Evolutionary conservation across 1,140 invertebrate species (phyloP).

Genomic region (Ridgeia piscesae): DNA sequence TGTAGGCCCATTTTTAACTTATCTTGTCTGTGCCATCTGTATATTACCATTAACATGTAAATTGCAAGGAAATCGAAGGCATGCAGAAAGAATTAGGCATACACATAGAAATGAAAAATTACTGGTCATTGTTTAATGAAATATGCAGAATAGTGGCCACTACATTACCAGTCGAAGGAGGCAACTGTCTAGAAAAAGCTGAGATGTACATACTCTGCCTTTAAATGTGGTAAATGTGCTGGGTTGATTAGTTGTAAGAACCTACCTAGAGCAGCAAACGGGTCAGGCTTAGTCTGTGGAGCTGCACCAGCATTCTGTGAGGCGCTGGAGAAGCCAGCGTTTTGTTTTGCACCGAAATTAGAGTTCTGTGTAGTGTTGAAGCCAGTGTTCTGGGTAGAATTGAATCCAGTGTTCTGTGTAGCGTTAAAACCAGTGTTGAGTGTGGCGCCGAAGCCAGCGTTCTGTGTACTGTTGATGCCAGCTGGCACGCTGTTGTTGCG

Average conservation of each 20-base stretch:
- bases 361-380: too few relatives aligned
- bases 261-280: constrained; percentile 9
- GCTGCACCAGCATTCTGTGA: background rate
- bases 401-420: too few relatives aligned
- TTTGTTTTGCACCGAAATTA: too few relatives aligned
- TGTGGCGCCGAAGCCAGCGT: too few relatives aligned
- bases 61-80: background rate
- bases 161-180: too few relatives aligned
- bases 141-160: background rate
- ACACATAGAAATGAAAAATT: background rate
- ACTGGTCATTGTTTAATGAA: background rate
- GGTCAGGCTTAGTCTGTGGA: background rate
- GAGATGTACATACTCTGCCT: background rate
- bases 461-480: background rate
- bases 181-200: background rate
- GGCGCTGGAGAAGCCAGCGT: background rate
- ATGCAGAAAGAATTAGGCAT: background rate
- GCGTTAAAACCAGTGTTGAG: too few relatives aligned
- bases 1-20: too few relatives aligned
- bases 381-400: too few relatives aligned
- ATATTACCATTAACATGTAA: too few relatives aligned
- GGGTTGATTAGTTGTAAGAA: background rate
- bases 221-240: background rate
- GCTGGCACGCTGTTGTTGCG: constrained; percentile 1
- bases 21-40: too few relatives aligned